A percentile compares a stretch with the other conserved stretches of the same genome.
These are phyloP conservation scores for Silurus lanzhouensis DNA, from an alignment of 2,797 vertebrate genomes.

Conservation along the genomic window DNA sequence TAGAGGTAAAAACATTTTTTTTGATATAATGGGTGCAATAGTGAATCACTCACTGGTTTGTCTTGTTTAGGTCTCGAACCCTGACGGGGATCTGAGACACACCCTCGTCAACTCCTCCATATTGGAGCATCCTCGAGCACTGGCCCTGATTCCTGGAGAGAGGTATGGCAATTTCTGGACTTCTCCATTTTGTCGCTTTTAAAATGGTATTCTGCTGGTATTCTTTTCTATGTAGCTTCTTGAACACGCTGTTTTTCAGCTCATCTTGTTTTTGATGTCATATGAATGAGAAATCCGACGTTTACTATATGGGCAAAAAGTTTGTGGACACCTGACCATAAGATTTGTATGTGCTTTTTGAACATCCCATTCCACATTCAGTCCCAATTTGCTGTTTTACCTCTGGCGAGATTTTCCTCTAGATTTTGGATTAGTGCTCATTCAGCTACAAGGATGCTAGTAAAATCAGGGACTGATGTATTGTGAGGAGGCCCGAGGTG, in stretches of 20 bases:
- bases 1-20: slow-evolving; percentile 80
- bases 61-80: slow-evolving; percentile 86
- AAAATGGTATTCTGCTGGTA: background rate
- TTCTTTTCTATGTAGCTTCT: background rate
- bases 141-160: slow-evolving; percentile 84
- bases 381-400: too few species aligned
- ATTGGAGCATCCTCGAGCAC: slow-evolving; percentile 89
- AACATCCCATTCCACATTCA: too few species aligned
- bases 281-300: background rate
- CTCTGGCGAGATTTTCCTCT: too few species aligned
- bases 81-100: slow-evolving; percentile 89
- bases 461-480: too few species aligned
- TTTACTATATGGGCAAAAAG: too few species aligned
- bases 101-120: slow-evolving; percentile 88
- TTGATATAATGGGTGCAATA: background rate
- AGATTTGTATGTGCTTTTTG: too few species aligned
- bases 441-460: too few species aligned
- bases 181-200: background rate
- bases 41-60: background rate
- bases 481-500: too few species aligned
- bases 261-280: too few species aligned
- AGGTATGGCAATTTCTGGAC: slow-evolving; percentile 72
- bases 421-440: too few species aligned
- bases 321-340: too few species aligned
- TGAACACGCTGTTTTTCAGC: too few species aligned